Percentiles rank a stretch among this genome's conserved stretches.
Evolutionary conservation across 2,113 vertebrate species (phyloP).

Genomic region (Lasiurus cinereus): DNA sequence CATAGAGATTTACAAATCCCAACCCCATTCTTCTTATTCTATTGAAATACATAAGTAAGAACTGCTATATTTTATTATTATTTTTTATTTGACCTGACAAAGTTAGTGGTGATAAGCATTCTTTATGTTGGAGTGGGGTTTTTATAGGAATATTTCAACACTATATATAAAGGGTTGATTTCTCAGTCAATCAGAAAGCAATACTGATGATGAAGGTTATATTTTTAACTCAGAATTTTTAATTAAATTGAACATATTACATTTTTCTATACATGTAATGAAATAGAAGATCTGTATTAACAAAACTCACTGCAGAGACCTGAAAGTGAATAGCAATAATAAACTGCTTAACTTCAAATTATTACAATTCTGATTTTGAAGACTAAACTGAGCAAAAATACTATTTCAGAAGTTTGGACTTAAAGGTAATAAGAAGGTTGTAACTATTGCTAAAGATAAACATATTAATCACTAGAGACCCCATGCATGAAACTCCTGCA

Average conservation of each 20-base stretch:
- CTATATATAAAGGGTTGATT: not conserved
- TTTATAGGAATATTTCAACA: not conserved
- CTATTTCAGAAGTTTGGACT: not conserved
- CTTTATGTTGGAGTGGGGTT: not conserved
- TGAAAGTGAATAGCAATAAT: constrained; percentile 13
- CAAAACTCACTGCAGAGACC: not conserved
- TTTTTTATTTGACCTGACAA: not conserved
- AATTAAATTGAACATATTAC: not conserved
- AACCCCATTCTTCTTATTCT: not conserved
- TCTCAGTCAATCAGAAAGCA: not conserved
- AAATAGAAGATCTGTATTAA: constrained; percentile 3
- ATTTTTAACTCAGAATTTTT: constrained; percentile 6
- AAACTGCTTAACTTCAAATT: constrained; percentile 1
- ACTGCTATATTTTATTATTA: not conserved
- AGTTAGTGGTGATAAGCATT: not conserved
- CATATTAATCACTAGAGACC: not conserved
- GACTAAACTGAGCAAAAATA: not conserved
- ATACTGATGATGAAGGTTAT: not conserved
- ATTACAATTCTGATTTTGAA: not conserved
- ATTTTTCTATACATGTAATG: not conserved
- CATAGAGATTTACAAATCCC: not conserved
- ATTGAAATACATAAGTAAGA: not conserved
- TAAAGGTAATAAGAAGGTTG: not conserved
- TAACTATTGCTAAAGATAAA: not conserved
- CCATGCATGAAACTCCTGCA: no score